These are phyloP conservation scores for Diaprepes abbreviatus DNA, from an alignment of 2,888 invertebrate genomes.

Conservation along the genomic window DNA sequence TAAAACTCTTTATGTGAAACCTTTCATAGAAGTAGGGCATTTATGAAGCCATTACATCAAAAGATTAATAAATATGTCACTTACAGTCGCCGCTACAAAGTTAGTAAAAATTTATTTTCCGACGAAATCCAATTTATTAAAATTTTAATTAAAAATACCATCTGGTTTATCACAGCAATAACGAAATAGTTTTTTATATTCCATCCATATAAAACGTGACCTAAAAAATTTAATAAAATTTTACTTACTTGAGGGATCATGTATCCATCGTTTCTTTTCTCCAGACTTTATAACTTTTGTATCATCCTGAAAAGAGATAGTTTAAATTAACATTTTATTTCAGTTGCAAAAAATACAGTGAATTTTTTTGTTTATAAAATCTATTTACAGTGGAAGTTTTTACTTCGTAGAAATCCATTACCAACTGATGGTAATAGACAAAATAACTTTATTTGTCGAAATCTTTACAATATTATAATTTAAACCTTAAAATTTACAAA, in stretches of 20 bases:
- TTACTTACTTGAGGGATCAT: slow-evolving; percentile 81
- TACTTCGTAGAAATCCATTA: too few species aligned
- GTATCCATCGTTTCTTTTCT: slow-evolving; percentile 83
- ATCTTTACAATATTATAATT: too few species aligned
- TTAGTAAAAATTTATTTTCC: slow-evolving; percentile 15
- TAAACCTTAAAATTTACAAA: too few species aligned
- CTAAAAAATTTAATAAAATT: not conserved
- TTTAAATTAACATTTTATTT: not conserved
- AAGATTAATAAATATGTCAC: slow-evolving; percentile 23
- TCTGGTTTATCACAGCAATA: not conserved
- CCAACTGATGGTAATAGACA: too few species aligned
- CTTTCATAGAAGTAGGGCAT: slow-evolving; percentile 7
- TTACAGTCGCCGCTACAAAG: not conserved
- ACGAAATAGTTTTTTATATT: not conserved
- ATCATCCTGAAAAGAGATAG: slow-evolving; percentile 69
- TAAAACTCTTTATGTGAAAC: slow-evolving; percentile 10
- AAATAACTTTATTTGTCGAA: too few species aligned
- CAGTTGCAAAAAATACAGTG: too few species aligned
- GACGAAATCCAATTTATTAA: slow-evolving; percentile 14
- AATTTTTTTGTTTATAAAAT: too few species aligned
- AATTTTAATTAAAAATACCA: slow-evolving; percentile 25
- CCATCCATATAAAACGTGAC: too few species aligned
- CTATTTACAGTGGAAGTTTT: too few species aligned
- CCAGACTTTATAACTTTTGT: slow-evolving; percentile 70
- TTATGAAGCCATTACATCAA: slow-evolving; percentile 11